Evolutionary conservation across 2,113 vertebrate species (phyloP).

Genomic region (Lampris incognitus): DNA sequence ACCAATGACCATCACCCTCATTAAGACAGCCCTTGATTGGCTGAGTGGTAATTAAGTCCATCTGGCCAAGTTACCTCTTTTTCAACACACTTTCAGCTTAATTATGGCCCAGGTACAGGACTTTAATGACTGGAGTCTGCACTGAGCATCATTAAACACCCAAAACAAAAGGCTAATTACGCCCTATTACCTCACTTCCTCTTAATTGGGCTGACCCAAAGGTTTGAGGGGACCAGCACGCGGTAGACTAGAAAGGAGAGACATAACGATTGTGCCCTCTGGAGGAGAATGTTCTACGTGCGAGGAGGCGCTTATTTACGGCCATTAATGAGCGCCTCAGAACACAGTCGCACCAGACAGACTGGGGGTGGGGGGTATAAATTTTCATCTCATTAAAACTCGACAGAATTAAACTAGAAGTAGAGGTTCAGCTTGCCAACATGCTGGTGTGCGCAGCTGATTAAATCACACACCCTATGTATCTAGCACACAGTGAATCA

Average conservation of each 20-base stretch:
- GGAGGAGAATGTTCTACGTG: conserved; percentile 80
- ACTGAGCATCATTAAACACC: conserved; percentile 83
- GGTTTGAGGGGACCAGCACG: conserved; percentile 82
- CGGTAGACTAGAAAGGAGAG: conserved; percentile 79
- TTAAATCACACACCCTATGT: conserved; percentile 16
- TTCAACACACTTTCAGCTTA: conserved; percentile 79
- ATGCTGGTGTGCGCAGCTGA: conserved; percentile 13
- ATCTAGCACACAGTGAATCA: conserved; percentile 5
- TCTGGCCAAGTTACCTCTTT: conserved; percentile 79
- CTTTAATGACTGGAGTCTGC: conserved; percentile 80
- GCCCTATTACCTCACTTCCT: conserved; percentile 81
- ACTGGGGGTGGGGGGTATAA: conserved; percentile 76
- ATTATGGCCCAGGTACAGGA: conserved; percentile 83
- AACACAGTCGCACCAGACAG: conserved; percentile 77
- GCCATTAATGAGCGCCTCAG: conserved; percentile 82
- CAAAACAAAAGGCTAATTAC: conserved; percentile 87
- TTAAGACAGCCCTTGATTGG: conserved; percentile 82
- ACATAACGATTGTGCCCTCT: conserved; percentile 82
- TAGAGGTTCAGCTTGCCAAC: conserved; percentile 40
- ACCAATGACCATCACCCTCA: conserved; percentile 79
- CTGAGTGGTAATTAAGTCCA: conserved; percentile 81
- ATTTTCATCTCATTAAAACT: conserved; percentile 85
- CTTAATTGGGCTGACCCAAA: conserved; percentile 89
- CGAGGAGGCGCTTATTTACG: conserved; percentile 84
- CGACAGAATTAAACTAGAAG: conserved; percentile 22